Evolutionary conservation across 2,888 invertebrate genomes (phyloP), one percentile per base, ranked within the genome.

Genomic region (Hydriomena furcata): DNA sequence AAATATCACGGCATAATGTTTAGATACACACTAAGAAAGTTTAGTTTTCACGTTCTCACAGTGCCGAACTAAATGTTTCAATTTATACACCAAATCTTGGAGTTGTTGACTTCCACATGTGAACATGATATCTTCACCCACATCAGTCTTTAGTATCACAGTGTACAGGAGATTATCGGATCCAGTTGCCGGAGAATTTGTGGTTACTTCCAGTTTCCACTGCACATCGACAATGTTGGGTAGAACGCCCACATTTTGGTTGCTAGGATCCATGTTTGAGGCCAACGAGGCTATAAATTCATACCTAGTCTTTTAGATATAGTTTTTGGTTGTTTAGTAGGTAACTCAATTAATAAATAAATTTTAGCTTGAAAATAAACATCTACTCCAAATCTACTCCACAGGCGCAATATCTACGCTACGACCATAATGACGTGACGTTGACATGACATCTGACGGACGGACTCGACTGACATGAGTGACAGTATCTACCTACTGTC

Each of bases 71-170:
- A 93, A 88, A 69, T 94, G 93, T 71, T 93, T 93, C 12, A 94
- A 75, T 77, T 94, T 94, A 64, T 92, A 92, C 50, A 94, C 92
- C 46, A 94, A 82, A 77, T 94, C 94, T 66, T 94, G 93, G 35
- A 94, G 68, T 65, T 94, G 92, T 58, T 93, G 93, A 25, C 89
- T 90, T 30, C 91, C 92, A 69, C 94, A 94, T 2, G 91, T 92
- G 62, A 94, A 94, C 55, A 84, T 84, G 8, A 94, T 69, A 63
- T 91, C 84, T 24, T 91, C 84, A 2, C 84, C 84, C 1, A 55
- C 58, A 30, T 91, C 82, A 0, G 82, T 85, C 58, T 86, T 86
- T 48, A 91, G 61, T 48, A 84, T 75, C 27, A 91, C 76, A 12
- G 84, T 87, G 59, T 91, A 91, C 7, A 84, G 58, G 46, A 91